These are phyloP conservation scores for Melipona bicolor DNA, from an alignment of 2,888 invertebrate genomes.

Conservation along the genomic window DNA sequence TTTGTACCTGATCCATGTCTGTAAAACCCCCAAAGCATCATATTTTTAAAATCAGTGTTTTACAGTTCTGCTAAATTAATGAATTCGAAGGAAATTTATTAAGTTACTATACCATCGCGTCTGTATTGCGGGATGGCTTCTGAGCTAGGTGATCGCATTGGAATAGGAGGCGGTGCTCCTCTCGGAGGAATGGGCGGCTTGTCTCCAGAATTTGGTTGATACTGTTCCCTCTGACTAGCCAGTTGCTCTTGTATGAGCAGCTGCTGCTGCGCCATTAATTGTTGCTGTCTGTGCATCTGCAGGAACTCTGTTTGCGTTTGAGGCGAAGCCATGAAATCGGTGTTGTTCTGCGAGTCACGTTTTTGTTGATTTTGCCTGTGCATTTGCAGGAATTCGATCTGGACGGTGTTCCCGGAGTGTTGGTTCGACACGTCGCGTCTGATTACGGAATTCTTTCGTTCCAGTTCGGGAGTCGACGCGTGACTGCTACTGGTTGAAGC, in stretches of 20 bases:
- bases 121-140: constrained; percentile 80
- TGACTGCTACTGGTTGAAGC: constrained; percentile 84
- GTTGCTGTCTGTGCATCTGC: constrained; percentile 84
- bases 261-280: constrained; percentile 80
- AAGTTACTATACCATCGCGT: constrained; percentile 77
- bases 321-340: constrained; percentile 72
- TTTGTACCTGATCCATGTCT: constrained; percentile 76
- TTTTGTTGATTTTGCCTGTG: constrained; percentile 81
- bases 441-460: constrained; percentile 83
- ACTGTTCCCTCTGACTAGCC: constrained; percentile 72
- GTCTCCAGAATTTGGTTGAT: constrained; percentile 79
- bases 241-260: constrained; percentile 77
- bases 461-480: constrained; percentile 84
- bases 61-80: background rate
- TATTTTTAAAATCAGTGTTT: background rate
- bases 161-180: constrained; percentile 86
- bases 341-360: constrained; percentile 85
- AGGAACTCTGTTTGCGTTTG: constrained; percentile 86
- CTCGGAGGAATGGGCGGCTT: constrained; percentile 87
- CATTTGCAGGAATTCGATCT: constrained; percentile 79
- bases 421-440: constrained; percentile 76
- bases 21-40: background rate
- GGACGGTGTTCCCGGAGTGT: constrained; percentile 78
- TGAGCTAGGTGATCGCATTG: constrained; percentile 83
- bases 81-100: background rate